A percentile compares a stretch with the other conserved stretches of the same genome.
These are phyloP conservation scores for Brachyrhaphis roseni DNA, from an alignment of 2,797 vertebrate species.

Conservation along the genomic window DNA sequence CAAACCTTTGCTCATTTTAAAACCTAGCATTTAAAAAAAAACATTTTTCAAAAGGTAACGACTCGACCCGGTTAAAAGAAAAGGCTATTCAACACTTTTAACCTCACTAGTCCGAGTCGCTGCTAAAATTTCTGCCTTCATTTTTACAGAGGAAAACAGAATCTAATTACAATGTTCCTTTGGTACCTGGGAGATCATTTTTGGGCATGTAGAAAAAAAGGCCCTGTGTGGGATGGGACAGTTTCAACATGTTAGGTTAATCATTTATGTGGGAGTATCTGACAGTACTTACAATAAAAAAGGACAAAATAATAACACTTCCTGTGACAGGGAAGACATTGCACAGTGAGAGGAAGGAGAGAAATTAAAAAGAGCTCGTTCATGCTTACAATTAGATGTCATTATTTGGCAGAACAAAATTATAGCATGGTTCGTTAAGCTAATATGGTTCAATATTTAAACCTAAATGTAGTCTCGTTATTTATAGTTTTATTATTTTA, in stretches of 20 bases:
- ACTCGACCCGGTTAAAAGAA: constrained; percentile 27
- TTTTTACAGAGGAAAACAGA: constrained; percentile 10
- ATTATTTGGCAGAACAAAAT: not conserved
- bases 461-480: not conserved
- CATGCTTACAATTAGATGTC: constrained; percentile 10
- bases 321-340: constrained; percentile 23
- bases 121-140: not conserved
- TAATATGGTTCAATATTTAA: not conserved
- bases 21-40: not conserved
- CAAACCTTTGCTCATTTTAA: constrained; percentile 33
- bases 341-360: constrained; percentile 4
- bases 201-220: constrained; percentile 11
- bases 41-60: constrained; percentile 11
- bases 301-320: constrained; percentile 38
- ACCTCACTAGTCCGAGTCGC: not conserved
- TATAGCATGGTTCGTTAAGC: not conserved
- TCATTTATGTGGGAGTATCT: constrained; percentile 32
- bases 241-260: constrained; percentile 11
- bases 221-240: constrained; percentile 25
- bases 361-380: constrained; percentile 2
- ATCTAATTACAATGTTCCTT: constrained; percentile 26
- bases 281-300: constrained; percentile 31
- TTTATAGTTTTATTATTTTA: not conserved
- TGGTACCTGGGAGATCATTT: constrained; percentile 19
- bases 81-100: not conserved